A percentile compares a stretch with the other conserved stretches of the same genome.
Evolutionary conservation across 2,797 vertebrate species (phyloP).

Genomic region (Falco concolor): DNA sequence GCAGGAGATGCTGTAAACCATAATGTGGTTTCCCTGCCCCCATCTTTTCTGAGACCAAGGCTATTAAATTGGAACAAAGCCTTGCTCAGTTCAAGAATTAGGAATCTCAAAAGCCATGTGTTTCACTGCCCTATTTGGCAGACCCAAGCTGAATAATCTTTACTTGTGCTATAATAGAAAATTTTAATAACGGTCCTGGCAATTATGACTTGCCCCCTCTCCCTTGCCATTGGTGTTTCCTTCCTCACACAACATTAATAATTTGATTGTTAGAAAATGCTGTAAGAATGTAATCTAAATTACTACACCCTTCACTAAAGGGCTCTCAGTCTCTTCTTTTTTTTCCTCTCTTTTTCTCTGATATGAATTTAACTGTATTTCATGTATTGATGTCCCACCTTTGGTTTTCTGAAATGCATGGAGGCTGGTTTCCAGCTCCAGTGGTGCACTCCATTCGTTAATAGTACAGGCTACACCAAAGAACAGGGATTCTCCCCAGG

Average conservation of each 20-base stretch:
- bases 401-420: neutral
- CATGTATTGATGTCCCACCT: neutral
- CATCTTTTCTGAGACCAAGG: conserved; percentile 22
- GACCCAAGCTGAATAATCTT: conserved; percentile 40
- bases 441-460: neutral
- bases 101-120: conserved; percentile 6
- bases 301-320: neutral
- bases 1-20: conserved; percentile 62
- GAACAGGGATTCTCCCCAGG: neutral
- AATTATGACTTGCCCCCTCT: neutral
- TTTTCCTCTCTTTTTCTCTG: neutral
- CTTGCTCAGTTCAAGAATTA: conserved; percentile 31
- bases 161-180: neutral
- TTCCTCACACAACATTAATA: neutral
- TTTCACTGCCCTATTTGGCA: conserved; percentile 57
- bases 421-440: neutral
- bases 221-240: neutral
- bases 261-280: neutral
- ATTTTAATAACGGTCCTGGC: neutral
- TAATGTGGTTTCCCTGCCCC: conserved; percentile 44
- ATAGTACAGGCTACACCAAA: neutral
- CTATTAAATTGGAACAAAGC: conserved; percentile 27
- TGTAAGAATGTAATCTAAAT: neutral
- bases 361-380: neutral
- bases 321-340: neutral